Conservation (phyloP, 2,888 invertebrate species). For the Thysanoteuthis rhombus region DNA sequence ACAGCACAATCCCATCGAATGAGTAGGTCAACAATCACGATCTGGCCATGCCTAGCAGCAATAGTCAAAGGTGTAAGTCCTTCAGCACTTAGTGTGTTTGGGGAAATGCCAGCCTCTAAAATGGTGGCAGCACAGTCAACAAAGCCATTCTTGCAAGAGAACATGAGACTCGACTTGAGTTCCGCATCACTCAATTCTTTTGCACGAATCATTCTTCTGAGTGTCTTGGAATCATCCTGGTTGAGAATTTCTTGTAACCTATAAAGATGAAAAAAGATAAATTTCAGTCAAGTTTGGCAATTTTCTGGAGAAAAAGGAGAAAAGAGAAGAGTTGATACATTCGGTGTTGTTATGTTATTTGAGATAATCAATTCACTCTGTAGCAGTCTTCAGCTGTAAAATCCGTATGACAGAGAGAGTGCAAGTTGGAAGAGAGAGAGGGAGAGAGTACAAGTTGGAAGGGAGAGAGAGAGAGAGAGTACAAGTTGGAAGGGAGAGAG, state of each 20-base stretch:
- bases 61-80: constrained; percentile 50
- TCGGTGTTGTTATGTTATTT: too few relatives aligned
- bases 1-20: constrained; percentile 55
- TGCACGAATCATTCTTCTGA: constrained; percentile 18
- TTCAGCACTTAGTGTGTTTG: constrained; percentile 45
- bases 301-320: neutral
- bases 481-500: too few relatives aligned
- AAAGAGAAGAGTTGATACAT: neutral
- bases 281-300: neutral
- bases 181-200: constrained; percentile 38
- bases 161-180: constrained; percentile 43
- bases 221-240: constrained; percentile 18
- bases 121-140: constrained; percentile 49
- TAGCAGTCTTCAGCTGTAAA: too few relatives aligned
- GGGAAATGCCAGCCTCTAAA: constrained; percentile 49
- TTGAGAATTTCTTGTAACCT: constrained; percentile 16
- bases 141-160: constrained; percentile 44
- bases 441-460: too few relatives aligned
- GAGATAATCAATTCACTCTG: too few relatives aligned
- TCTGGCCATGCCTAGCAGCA: constrained; percentile 50
- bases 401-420: too few relatives aligned
- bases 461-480: too few relatives aligned
- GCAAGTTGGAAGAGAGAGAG: too few relatives aligned
- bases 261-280: neutral
- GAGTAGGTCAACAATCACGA: constrained; percentile 51